These are phyloP conservation scores for Drosophila kambysellisi DNA, from an alignment of 2,888 invertebrate species.

Conservation along the genomic window DNA sequence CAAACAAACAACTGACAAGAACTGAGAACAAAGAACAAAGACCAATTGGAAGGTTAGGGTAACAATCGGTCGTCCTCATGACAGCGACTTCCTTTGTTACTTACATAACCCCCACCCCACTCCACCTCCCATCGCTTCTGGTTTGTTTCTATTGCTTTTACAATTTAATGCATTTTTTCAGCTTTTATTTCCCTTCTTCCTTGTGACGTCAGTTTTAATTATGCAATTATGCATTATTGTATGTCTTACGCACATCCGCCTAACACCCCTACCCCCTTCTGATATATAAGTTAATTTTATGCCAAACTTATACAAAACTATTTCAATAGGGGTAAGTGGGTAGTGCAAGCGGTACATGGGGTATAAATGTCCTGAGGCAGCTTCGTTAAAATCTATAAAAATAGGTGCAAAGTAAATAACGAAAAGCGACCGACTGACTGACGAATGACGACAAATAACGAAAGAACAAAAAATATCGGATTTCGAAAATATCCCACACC, in stretches of 20 bases:
- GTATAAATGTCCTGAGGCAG: slow-evolving; percentile 21
- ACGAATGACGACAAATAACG: background rate
- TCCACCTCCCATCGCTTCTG: background rate
- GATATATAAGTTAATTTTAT: background rate
- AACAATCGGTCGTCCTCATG: background rate
- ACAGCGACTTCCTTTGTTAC: background rate
- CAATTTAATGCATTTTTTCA: background rate
- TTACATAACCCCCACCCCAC: background rate
- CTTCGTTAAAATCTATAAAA: slow-evolving; percentile 54
- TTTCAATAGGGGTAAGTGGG: no score
- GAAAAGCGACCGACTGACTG: slow-evolving; percentile 23
- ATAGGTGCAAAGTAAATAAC: slow-evolving; percentile 54
- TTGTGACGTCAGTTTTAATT: slow-evolving; percentile 27
- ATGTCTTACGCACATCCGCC: background rate
- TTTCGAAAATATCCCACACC: background rate
- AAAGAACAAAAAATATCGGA: background rate
- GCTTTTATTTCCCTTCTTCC: background rate
- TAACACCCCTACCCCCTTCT: rapidly evolving
- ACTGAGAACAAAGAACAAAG: slow-evolving; percentile 10
- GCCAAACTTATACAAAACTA: background rate
- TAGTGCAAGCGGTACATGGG: background rate
- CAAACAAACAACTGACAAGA: slow-evolving; percentile 6
- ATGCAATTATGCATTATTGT: slow-evolving; percentile 19
- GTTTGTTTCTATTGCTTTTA: background rate
- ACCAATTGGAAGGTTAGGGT: background rate